These are phyloP conservation scores for Bugula neritina DNA, from an alignment of 2,888 invertebrate species.

Conservation along the genomic window DNA sequence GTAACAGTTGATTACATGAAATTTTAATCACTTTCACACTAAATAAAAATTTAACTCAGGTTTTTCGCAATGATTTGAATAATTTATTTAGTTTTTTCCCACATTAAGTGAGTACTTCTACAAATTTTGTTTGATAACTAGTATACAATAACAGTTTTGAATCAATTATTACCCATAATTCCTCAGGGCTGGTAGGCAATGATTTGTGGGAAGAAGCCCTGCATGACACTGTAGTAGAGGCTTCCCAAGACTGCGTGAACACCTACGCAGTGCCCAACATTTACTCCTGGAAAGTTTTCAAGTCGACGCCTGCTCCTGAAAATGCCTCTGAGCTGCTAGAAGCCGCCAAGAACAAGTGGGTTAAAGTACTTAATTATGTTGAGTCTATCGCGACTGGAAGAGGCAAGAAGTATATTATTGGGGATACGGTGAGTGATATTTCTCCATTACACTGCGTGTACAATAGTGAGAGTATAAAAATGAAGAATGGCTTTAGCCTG, in stretches of 20 bases:
- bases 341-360: conserved; percentile 8
- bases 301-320: not conserved
- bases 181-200: not conserved
- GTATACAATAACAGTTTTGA: no score
- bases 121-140: no score
- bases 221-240: not conserved
- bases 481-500: no score
- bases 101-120: no score
- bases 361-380: not conserved
- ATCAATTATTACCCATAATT: no score
- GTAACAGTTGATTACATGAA: no score
- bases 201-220: not conserved
- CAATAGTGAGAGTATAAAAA: no score
- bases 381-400: not conserved
- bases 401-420: conserved; percentile 21
- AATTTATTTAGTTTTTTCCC: no score
- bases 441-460: no score
- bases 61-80: no score
- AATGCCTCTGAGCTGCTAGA: not conserved
- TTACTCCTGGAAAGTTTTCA: conserved; percentile 6
- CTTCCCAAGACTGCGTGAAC: conserved; percentile 9
- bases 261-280: not conserved
- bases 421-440: not conserved
- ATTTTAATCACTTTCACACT: no score
- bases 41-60: no score